Percentiles rank a stretch among this genome's conserved stretches.
Evolutionary conservation across 2,888 invertebrate species (phyloP).

Genomic region (Odontomyia ornata): DNA sequence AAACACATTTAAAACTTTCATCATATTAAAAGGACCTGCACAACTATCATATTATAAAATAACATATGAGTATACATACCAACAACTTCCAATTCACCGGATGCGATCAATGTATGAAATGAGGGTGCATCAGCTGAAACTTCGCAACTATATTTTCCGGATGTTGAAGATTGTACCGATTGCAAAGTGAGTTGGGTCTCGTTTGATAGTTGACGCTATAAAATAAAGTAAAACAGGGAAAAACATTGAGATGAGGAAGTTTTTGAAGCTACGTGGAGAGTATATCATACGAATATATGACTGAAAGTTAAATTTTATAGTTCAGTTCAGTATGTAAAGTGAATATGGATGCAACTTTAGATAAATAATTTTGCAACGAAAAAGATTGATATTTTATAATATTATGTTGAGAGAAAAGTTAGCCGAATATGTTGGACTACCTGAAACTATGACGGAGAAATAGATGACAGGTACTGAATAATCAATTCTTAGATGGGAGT

Average conservation of each 20-base stretch:
- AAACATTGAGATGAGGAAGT: background rate
- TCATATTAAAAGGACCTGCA: no score
- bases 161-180: slow-evolving; percentile 59
- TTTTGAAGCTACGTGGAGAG: no score
- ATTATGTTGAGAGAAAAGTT: no score
- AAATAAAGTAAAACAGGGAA: background rate
- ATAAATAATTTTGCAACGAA: background rate
- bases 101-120: slow-evolving; percentile 63
- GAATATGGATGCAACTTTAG: background rate
- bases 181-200: slow-evolving; percentile 63
- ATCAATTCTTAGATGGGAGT: no score
- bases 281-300: no score
- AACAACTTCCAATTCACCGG: slow-evolving; percentile 64
- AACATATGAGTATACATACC: slow-evolving; percentile 56
- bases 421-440: no score
- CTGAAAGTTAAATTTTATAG: no score
- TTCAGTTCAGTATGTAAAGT: no score
- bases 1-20: no score
- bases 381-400: slow-evolving; percentile 3
- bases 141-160: slow-evolving; percentile 64
- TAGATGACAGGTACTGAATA: no score
- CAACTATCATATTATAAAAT: background rate
- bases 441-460: no score
- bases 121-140: slow-evolving; percentile 65
- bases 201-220: slow-evolving; percentile 58